Conservation (phyloP, 2,888 invertebrate genomes). For the Prosapia bicincta region DNA sequence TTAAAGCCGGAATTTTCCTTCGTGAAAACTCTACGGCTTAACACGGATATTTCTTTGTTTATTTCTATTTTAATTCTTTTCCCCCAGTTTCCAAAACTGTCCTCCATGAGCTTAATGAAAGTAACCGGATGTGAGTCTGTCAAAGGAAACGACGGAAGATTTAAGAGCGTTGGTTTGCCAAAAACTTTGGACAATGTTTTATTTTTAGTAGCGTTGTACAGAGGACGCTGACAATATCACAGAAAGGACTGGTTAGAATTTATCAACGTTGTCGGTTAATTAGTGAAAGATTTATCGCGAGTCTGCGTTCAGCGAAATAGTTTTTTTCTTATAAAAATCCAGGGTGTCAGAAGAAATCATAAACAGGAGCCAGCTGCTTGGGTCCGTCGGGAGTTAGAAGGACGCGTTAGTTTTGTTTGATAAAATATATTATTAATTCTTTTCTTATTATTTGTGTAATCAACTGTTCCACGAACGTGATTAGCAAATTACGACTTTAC, state of each 20-base stretch:
- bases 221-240: not conserved
- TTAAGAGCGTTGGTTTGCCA: not conserved
- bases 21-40: too few relatives aligned
- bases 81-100: not conserved
- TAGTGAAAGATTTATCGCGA: not conserved
- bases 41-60: too few relatives aligned
- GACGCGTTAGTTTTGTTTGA: too few relatives aligned
- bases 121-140: not conserved
- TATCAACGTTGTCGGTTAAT: not conserved
- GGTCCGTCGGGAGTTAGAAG: not conserved
- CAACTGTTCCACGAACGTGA: too few relatives aligned
- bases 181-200: constrained; percentile 2
- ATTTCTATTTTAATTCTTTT: not conserved
- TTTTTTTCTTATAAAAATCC: not conserved
- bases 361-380: not conserved
- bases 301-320: not conserved
- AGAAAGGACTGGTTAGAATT: not conserved
- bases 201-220: not conserved
- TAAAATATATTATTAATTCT: too few relatives aligned
- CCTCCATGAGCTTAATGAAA: not conserved
- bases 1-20: too few relatives aligned
- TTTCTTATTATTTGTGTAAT: too few relatives aligned
- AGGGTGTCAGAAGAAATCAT: not conserved
- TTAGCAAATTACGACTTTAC: too few relatives aligned
- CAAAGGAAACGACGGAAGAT: not conserved